phyloP scores from a whole-genome alignment of 1,140 invertebrate genomes.

The Atopsyche davidsoni region DNA sequence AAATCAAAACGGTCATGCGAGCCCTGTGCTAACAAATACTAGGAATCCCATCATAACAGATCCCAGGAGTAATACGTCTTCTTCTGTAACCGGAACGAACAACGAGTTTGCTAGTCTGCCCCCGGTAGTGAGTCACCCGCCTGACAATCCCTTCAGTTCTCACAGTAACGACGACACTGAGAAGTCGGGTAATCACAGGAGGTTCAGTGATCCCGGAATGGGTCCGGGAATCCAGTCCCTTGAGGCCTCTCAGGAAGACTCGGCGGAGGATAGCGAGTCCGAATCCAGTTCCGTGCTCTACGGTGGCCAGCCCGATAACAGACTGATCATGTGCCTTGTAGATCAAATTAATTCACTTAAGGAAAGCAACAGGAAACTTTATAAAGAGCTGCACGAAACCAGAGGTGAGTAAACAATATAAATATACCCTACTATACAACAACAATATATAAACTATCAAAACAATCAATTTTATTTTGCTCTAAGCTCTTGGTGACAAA shows the following conservation, averaged over 20 bases:
- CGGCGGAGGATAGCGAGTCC: conserved; percentile 38
- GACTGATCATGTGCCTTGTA: conserved; percentile 41
- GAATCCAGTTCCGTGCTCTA: conserved; percentile 39
- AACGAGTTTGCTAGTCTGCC: conserved; percentile 25
- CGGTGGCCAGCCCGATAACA: conserved; percentile 41
- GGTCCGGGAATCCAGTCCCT: conserved; percentile 38
- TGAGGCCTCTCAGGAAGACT: conserved; percentile 36
- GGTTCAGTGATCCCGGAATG: conserved; percentile 46
- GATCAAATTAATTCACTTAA: conserved; percentile 46
- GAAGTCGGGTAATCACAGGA: conserved; percentile 30
- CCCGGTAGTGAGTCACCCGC: conserved; percentile 9
- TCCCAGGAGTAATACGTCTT: conserved; percentile 10
- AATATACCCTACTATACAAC: too few relatives aligned
- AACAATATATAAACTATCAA: too few relatives aligned
- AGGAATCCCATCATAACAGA: not conserved
- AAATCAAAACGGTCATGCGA: conserved; percentile 9
- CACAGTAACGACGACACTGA: conserved; percentile 10
- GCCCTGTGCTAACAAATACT: not conserved
- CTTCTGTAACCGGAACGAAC: conserved; percentile 13
- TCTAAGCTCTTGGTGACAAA: too few relatives aligned
- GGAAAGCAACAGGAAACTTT: conserved; percentile 43
- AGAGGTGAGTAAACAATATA: conserved; percentile 40
- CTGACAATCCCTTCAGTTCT: conserved; percentile 1
- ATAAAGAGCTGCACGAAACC: conserved; percentile 43
- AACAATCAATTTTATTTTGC: too few relatives aligned